Evolutionary conservation across 2,888 invertebrate genomes (phyloP), one percentile per base, ranked within the genome.

Genomic region (Timema podura): DNA sequence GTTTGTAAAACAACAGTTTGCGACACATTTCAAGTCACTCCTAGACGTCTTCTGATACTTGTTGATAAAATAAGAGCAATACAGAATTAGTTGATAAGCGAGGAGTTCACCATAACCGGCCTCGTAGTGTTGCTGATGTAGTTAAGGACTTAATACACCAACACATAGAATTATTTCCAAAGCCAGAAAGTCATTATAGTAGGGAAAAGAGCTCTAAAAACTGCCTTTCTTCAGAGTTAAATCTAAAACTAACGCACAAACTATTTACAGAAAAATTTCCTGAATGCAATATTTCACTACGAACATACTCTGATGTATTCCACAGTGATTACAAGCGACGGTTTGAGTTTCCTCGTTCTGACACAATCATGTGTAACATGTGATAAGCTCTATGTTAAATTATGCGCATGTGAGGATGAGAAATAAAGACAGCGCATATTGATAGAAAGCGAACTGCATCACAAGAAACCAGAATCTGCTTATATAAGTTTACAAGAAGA

Each of bases 171-270:
- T 59, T 6, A 13, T 64, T 68, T 46, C 68, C 64, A 30, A 64
- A 47, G 5, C 69, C 65, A 46, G 51, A 65, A 57, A 69, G 69
- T 54, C 65, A 69, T 48, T 65, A 69, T 49, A 30, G 44, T 48
- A 48, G 51, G n/a, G 13, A 45, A 5, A 65, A 65, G 10, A 69
- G 7, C 9, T 44, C 46, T 11, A 16, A 49, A 51, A 48, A 51
- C 10, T 69, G 51, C 51, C 65, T 65, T 48, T n/a, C 65, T 30
- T 46, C 69, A n/a, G 65, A 48, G n/a, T n/a, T 69, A 11, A 69
- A 69, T 44, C 5, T 69, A 0, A 48, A 15, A 11, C 44, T 13
- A 44, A 69, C 65, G 65, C 15, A 49, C 45, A 51, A n/a, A 15
- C 30, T 69, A 13, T 69, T 69, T 65, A 6, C 10, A 10, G 69